These are phyloP conservation scores for Melopsittacus undulatus DNA, from an alignment of 2,797 vertebrate genomes.

Conservation along the genomic window DNA sequence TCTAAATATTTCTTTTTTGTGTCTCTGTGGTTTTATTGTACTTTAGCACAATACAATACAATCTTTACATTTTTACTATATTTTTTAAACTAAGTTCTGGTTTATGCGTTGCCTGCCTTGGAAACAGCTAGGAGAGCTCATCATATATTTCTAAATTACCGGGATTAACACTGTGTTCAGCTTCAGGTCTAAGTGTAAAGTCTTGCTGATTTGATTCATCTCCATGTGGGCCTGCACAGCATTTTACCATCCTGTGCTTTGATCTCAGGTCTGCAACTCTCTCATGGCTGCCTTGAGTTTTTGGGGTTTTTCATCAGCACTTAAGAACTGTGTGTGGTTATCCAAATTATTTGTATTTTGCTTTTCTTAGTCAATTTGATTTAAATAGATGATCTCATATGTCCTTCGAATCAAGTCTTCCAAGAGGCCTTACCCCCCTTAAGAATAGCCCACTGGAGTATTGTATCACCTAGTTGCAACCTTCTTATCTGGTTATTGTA, in stretches of 20 bases:
- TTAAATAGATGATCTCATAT: background rate
- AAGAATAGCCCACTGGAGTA: background rate
- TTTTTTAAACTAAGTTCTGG: background rate
- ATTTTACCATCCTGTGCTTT: background rate
- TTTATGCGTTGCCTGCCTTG: background rate
- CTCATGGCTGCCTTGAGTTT: background rate
- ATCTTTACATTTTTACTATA: background rate
- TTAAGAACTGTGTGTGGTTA: background rate
- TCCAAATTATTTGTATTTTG: background rate
- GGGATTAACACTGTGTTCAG: background rate
- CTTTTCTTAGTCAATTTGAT: background rate
- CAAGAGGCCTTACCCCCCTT: background rate
- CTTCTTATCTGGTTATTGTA: background rate
- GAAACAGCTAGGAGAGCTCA: background rate
- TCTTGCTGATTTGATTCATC: background rate
- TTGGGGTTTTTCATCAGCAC: background rate
- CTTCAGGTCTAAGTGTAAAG: background rate
- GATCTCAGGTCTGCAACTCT: background rate
- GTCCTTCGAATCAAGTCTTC: background rate
- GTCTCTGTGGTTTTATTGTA: background rate
- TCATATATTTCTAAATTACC: background rate
- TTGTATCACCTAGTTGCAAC: background rate
- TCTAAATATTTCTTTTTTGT: background rate
- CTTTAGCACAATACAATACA: background rate
- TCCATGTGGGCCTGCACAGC: background rate